Base-by-base conservation (phyloP, 1,140 invertebrate species). In the Drusus annulatus region DNA sequence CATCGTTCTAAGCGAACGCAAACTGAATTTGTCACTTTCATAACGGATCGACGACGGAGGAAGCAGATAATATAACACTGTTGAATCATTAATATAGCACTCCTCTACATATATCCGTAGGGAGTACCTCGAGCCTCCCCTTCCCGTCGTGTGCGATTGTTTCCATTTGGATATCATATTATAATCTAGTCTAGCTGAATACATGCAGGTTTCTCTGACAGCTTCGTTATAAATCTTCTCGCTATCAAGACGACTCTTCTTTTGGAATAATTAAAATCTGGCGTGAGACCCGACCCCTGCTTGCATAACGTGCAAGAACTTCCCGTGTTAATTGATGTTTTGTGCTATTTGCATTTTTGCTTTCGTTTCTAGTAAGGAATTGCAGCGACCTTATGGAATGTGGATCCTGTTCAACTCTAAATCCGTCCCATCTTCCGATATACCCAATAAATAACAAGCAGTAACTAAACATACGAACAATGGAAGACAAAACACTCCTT, bases 91-190 rank as follows among this genome's bases (percentile, higher is more conserved):
- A 17, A 25, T 63, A 63, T 63, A 65, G 28, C 16, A 28, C 17
- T 65, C 23, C 62, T 65, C 62, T 65, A 65, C 31, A 31, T 65
- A 28, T 65, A 65, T 65, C 62, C 62, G 62, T n/a, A 31, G 62
- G 25, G 60, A 2, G 62, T 28, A 15, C 62, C 25, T 28, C 36
- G 60, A 13, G 54, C 23, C 60, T 63, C 10, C 36, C 36, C 36
- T 10, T 45, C 5, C 62, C 21, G 3, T 3, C 25, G 10, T 36
- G 25, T 65, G 25, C 25, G 25, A 65, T 65, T 63, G 60, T 63
- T 21, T 58, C 16, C 56, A 65, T 16, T 31, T 28, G 62, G 28
- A 65, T 65, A 28, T 16, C 10, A 15, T 5, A 45, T 13, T 45
- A 45, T 10, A 45, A 45, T 10, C 10, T 1, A 31, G 62, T 31